Evolutionary conservation across 1,140 invertebrate species (phyloP), one percentile per base, ranked within the genome.

Genomic region (Sweltsa coloradensis): DNA sequence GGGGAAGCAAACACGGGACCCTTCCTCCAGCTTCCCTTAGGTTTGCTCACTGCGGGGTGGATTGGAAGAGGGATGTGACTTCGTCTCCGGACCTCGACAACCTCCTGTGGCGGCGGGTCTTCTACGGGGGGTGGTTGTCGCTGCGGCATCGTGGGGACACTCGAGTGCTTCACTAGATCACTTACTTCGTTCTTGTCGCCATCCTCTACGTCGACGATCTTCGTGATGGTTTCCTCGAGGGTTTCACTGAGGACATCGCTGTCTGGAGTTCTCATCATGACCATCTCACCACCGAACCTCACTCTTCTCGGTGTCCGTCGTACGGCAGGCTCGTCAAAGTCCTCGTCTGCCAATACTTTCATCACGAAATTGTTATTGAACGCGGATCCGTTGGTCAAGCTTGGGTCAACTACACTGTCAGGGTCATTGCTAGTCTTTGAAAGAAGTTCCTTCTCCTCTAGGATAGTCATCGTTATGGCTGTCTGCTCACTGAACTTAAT

Each of bases 211-310:
- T 13, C 7, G 24, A 26, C 18, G 24, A 13, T 18, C 14, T 45
- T 46, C 18, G 45, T 13, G 31, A 7, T 37, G 7, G n/a, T 37
- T 9, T 25, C 34, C 19, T 50, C 43, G 22, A 4, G 19, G 6
- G 24, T 23, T n/a, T 18, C 43, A 7, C 45, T 42, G 3, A 53
- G 75, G 11, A 60, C 68, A 53, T 87, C 83, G 56, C 83, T 85
- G 51, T 89, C 85, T 1, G 85, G 85, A 11, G 85, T 89, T 41
- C 84, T 69, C 56, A 89, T 70, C 66, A 88, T 87, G 0, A 88
- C 77, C 39, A 83, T 73, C 67, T 87, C 85, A 6, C 85, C 85
- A 1, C 85, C 85, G 56, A 89, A 89, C 23, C 82, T 74, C 1
- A 89, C 85, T 55, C 81, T 73, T 45, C 67, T 61, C 3, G 53